Evolutionary conservation across 2,113 vertebrate genomes (phyloP).

Genomic region (Potamarius usumacintae): DNA sequence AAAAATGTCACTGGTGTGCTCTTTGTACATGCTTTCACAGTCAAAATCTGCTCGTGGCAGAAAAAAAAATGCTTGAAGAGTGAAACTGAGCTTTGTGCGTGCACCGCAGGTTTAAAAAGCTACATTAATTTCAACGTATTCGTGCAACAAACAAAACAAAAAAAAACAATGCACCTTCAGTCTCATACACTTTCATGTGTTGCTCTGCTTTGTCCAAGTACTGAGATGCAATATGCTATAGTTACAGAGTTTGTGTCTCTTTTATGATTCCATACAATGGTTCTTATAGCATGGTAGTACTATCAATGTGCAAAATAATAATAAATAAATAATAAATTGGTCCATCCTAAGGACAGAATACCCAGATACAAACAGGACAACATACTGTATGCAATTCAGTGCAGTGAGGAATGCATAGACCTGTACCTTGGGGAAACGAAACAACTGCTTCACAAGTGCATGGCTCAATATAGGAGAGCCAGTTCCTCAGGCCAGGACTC

Average conservation of each 20-base stretch:
- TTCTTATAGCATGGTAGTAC: not conserved
- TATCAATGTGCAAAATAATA: not conserved
- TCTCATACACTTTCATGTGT: too few relatives aligned
- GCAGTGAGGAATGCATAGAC: too few relatives aligned
- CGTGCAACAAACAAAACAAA: not conserved
- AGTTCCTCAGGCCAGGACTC: too few relatives aligned
- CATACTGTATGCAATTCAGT: too few relatives aligned
- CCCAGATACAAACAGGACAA: too few relatives aligned
- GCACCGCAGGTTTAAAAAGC: constrained; percentile 7
- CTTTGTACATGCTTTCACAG: constrained; percentile 21
- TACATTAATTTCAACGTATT: constrained; percentile 18
- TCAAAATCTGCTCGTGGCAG: constrained; percentile 4
- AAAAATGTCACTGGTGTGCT: constrained; percentile 12
- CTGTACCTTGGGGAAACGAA: too few relatives aligned
- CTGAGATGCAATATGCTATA: not conserved
- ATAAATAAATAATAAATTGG: not conserved
- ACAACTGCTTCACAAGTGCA: too few relatives aligned
- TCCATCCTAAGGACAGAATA: too few relatives aligned
- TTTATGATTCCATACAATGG: not conserved
- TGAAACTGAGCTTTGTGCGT: constrained; percentile 1
- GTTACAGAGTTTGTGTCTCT: not conserved
- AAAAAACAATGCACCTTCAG: not conserved
- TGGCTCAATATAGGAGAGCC: too few relatives aligned
- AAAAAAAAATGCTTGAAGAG: not conserved
- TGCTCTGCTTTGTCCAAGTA: not conserved